Evolutionary conservation across 2,888 invertebrate species (phyloP), one percentile per base, ranked within the genome.

Genomic region (Alsophila aescularia): DNA sequence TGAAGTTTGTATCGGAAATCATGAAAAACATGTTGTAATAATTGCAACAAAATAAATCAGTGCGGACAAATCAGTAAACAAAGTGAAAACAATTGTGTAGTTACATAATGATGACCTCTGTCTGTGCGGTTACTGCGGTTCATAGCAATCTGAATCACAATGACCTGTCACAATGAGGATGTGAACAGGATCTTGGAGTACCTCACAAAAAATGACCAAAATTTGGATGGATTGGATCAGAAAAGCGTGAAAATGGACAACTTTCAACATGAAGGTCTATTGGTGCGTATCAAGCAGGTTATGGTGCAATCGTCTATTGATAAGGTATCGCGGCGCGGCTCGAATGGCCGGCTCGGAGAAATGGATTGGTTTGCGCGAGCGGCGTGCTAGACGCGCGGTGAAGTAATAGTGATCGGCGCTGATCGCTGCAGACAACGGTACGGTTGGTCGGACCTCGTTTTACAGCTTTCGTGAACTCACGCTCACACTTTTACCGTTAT

Each of bases 401-500:
- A 81, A 83, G 87, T 85, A 90, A 87, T 89, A 87, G 63, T 61
- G 60, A 56, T 53, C 49, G 54, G 47, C 52, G 72, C 77, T 76
- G 76, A 75, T 76, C 77, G 77, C 72, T 73, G 72, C 75, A 73
- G 75, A n/a, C n/a, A n/a, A n/a, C n/a, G n/a, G n/a, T n/a, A n/a
- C n/a, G n/a, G n/a, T n/a, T n/a, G n/a, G n/a, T n/a, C 79, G 77
- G 73, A 83, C 79, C 85, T 81, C 76, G 88, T 79, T 81, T 65
- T 76, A 79, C 88, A 79, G 85, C 90, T 91, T 91, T 91, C 90
- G 79, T 88, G 81, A 80, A 75, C 75, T 81, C 79, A 73, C 79
- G 77, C 83, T 84, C 79, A 81, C 76, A 87, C 90, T 86, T 90
- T 90, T 91, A 91, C 90, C 89, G 91, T 90, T 90, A 89, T 72